A percentile compares a stretch with the other conserved stretches of the same genome.
These are phyloP conservation scores for Paragorgia papillata DNA, from an alignment of 92 coral and sea anemone species.

Conservation along the genomic window DNA sequence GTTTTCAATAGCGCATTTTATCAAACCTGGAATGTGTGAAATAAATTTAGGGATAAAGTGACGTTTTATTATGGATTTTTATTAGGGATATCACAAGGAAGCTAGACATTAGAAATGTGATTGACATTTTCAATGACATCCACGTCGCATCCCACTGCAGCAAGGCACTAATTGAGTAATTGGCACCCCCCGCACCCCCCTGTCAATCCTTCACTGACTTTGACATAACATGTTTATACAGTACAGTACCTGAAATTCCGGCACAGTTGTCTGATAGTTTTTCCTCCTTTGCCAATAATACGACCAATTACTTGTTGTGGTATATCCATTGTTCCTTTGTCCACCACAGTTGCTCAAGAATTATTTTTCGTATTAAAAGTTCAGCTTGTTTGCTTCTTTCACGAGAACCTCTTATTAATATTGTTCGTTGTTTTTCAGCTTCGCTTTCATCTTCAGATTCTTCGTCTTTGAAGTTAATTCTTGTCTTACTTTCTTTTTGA, in stretches of 20 bases:
- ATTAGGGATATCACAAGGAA: too few relatives aligned
- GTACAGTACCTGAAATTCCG: conserved; percentile 95
- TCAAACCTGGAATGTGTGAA: too few relatives aligned
- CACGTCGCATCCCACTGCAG: too few relatives aligned
- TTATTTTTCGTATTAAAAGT: conserved; percentile 72
- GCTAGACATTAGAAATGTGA: too few relatives aligned
- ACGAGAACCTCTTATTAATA: conserved; percentile 81
- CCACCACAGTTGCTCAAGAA: conserved; percentile 70
- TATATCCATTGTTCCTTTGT: conserved; percentile 65
- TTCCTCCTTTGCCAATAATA: conserved; percentile 92
- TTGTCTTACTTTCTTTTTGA: conserved; percentile 86
- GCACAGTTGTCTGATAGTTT: conserved; percentile 79
- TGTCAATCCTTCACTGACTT: too few relatives aligned
- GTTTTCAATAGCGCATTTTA: too few relatives aligned
- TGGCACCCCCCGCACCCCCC: too few relatives aligned
- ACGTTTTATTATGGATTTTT: too few relatives aligned
- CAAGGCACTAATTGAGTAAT: too few relatives aligned
- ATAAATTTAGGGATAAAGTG: too few relatives aligned
- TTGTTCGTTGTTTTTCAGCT: conserved; percentile 53
- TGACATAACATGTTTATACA: too few relatives aligned
- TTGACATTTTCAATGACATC: too few relatives aligned
- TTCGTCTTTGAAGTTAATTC: conserved; percentile 78
- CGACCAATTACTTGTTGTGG: conserved; percentile 88
- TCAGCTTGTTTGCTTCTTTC: conserved; percentile 85
- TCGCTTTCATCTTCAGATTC: conserved; percentile 53